These are phyloP conservation scores for Pelosia muscerda DNA, from an alignment of 2,888 invertebrate genomes.

Conservation along the genomic window DNA sequence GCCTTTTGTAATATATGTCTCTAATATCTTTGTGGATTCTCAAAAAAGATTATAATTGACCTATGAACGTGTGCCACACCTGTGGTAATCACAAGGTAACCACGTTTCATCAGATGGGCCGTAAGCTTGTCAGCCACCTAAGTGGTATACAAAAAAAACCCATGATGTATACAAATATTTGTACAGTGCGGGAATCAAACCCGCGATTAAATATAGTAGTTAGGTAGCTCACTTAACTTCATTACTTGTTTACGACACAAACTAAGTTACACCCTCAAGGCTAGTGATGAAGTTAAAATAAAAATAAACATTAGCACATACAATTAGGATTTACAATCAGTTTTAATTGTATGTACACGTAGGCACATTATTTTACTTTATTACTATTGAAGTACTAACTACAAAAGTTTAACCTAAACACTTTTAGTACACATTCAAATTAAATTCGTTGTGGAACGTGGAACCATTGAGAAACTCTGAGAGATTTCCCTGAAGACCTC, in stretches of 20 bases:
- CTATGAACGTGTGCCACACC: no score
- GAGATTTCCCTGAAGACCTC: slow-evolving; percentile 43
- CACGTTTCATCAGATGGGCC: no score
- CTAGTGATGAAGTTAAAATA: background rate
- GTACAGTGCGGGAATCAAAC: no score
- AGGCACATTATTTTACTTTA: background rate
- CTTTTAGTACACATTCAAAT: slow-evolving; percentile 37
- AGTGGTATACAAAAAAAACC: no score
- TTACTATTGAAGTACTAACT: slow-evolving; percentile 25
- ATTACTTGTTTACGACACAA: background rate
- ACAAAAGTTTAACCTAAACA: slow-evolving; percentile 41
- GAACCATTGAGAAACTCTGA: slow-evolving; percentile 20
- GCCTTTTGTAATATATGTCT: no score
- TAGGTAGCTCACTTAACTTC: no score
- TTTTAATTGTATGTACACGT: background rate
- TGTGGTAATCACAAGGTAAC: no score
- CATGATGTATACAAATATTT: no score
- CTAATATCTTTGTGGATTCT: no score
- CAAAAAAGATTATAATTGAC: no score
- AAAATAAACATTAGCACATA: background rate
- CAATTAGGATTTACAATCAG: background rate
- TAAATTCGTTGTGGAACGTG: slow-evolving; percentile 46
- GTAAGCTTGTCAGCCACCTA: no score
- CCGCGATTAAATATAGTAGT: no score
- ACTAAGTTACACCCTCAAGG: background rate